Evolutionary conservation across 2,888 invertebrate species (phyloP).

Genomic region (Catocala sponsa): DNA sequence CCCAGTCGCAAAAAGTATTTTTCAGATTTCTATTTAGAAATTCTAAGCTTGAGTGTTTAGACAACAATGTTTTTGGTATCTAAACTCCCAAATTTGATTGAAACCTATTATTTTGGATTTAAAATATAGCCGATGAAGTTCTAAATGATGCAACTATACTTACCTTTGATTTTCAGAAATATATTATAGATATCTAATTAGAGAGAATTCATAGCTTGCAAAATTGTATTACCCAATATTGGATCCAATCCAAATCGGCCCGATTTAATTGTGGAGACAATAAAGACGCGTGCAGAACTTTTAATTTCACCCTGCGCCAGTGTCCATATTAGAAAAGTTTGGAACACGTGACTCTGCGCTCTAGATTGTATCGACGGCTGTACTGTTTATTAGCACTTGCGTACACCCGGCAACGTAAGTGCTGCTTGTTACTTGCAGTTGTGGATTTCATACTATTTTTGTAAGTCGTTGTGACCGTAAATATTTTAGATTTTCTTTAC

Average conservation of each 20-base stretch:
- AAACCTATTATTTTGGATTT: too few species aligned
- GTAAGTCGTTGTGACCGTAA: background rate
- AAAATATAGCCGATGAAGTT: too few species aligned
- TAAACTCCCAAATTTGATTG: too few species aligned
- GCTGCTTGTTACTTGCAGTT: constrained; percentile 30
- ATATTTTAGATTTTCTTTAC: background rate
- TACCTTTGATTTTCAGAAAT: too few species aligned
- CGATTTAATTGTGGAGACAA: background rate
- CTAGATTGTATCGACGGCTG: constrained; percentile 27
- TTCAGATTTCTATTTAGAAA: too few species aligned
- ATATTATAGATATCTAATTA: too few species aligned
- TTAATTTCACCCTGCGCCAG: constrained; percentile 29
- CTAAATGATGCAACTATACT: too few species aligned
- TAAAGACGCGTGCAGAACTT: background rate
- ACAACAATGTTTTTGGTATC: too few species aligned
- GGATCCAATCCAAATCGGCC: background rate
- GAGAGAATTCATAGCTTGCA: too few species aligned
- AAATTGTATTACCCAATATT: too few species aligned
- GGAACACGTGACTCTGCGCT: constrained; percentile 37
- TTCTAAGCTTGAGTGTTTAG: too few species aligned
- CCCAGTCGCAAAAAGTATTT: too few species aligned
- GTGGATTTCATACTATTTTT: background rate
- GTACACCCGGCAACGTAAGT: constrained; percentile 42
- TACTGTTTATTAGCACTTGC: constrained; percentile 37
- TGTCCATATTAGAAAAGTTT: constrained; percentile 53